Conservation (phyloP, 35 echinoderm and acorn worm species). For the Acanthaster planci region DNA sequence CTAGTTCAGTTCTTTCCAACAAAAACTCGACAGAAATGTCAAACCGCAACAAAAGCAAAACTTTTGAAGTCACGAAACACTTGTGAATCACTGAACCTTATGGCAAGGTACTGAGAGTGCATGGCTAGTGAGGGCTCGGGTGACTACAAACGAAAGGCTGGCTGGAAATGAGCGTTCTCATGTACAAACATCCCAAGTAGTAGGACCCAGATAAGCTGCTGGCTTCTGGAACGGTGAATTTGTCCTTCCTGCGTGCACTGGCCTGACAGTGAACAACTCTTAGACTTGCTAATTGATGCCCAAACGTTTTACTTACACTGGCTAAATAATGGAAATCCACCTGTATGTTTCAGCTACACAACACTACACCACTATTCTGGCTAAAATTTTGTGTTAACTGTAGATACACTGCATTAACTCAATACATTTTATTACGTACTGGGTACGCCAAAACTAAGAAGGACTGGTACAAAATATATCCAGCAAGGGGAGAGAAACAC, state of each 20-base stretch:
- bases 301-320: background rate
- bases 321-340: no score
- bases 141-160: background rate
- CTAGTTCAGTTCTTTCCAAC: no score
- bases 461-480: background rate
- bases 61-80: no score
- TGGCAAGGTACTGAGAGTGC: background rate
- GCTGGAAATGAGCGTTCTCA: background rate
- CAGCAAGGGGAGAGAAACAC: background rate
- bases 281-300: background rate
- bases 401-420: no score
- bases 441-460: background rate
- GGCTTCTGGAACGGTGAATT: conserved; percentile 6
- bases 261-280: background rate
- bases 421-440: no score
- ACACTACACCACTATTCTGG: no score
- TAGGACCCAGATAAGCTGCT: background rate
- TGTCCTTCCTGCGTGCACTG: conserved; percentile 5
- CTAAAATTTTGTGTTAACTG: no score
- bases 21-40: no score
- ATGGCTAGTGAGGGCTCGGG: no score
- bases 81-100: background rate
- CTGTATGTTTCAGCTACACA: no score
- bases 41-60: no score
- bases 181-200: background rate